Evolutionary conservation across 2,888 invertebrate genomes (phyloP).

Genomic region (Sinodicranocentrus sp.): DNA sequence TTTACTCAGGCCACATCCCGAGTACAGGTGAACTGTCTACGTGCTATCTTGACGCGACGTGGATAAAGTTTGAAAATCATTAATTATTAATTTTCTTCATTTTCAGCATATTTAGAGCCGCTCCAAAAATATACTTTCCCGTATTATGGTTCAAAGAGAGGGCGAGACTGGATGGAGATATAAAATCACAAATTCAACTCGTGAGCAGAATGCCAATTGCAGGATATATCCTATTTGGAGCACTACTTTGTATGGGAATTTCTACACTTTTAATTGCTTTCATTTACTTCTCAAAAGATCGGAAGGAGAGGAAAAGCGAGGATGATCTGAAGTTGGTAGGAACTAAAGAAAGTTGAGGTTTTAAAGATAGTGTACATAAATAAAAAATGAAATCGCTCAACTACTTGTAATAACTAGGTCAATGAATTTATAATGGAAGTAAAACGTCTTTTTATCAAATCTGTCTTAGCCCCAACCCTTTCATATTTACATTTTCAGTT

Average conservation of each 20-base stretch:
- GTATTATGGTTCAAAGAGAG: slow-evolving; percentile 88
- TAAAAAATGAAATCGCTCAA: no score
- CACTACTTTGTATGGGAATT: slow-evolving; percentile 80
- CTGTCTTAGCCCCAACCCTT: no score
- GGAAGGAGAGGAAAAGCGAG: slow-evolving; percentile 8
- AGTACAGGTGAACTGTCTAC: no score
- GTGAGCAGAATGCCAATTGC: slow-evolving; percentile 81
- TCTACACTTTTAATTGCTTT: neutral
- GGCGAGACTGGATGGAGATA: slow-evolving; percentile 81
- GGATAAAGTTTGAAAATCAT: neutral
- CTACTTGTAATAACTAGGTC: no score
- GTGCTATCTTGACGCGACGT: neutral
- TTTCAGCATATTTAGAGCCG: slow-evolving; percentile 79
- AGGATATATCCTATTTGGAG: slow-evolving; percentile 81
- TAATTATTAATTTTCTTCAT: neutral
- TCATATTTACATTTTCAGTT: no score
- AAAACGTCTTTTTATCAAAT: no score
- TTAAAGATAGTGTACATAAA: no score
- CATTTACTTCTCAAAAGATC: slow-evolving; percentile 3
- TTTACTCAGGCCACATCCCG: slow-evolving; percentile 83
- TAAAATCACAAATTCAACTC: slow-evolving; percentile 81
- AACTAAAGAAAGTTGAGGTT: no score
- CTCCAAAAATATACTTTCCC: slow-evolving; percentile 82
- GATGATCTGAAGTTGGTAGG: slow-evolving; percentile 46
- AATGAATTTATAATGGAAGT: no score